These are phyloP conservation scores for Chloromyia formosa DNA, from an alignment of 2,888 invertebrate species.

Conservation along the genomic window DNA sequence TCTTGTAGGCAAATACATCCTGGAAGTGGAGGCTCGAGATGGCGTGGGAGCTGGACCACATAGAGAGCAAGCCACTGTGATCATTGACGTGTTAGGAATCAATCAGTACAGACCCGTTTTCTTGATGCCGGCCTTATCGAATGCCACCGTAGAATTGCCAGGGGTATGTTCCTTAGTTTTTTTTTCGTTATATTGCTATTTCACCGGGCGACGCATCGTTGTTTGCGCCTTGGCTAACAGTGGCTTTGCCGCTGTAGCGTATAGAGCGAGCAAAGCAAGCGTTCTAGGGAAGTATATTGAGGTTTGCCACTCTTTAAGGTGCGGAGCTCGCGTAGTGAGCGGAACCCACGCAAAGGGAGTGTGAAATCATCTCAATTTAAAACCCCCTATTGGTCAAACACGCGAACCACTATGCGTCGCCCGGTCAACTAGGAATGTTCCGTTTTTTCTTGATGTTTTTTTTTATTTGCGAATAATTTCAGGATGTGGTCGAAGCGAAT, in stretches of 20 bases:
- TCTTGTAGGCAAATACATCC: slow-evolving; percentile 64
- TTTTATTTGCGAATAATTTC: slow-evolving; percentile 51
- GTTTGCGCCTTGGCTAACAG: too few relatives aligned
- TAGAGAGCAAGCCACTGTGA: slow-evolving; percentile 75
- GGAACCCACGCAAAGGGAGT: too few relatives aligned
- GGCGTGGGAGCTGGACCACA: slow-evolving; percentile 73
- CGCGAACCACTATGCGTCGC: too few relatives aligned
- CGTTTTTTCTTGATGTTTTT: slow-evolving; percentile 16
- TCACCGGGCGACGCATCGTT: too few relatives aligned
- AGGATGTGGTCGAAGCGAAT: slow-evolving; percentile 79
- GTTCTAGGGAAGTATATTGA: too few relatives aligned
- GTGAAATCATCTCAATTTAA: too few relatives aligned
- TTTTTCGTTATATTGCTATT: not conserved
- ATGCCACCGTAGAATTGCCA: slow-evolving; percentile 81
- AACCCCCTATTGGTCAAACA: too few relatives aligned
- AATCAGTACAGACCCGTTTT: slow-evolving; percentile 86
- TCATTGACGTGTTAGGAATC: slow-evolving; percentile 79
- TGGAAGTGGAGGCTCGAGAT: slow-evolving; percentile 81
- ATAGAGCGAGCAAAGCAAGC: too few relatives aligned
- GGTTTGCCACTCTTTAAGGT: slow-evolving; percentile 5
- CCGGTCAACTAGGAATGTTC: too few relatives aligned
- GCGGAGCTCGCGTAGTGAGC: too few relatives aligned
- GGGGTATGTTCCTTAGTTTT: slow-evolving; percentile 69
- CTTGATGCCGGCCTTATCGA: slow-evolving; percentile 77
- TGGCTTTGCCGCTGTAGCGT: too few relatives aligned